Base-by-base conservation (phyloP, 1,140 invertebrate species). In the Apis cerana region DNA sequence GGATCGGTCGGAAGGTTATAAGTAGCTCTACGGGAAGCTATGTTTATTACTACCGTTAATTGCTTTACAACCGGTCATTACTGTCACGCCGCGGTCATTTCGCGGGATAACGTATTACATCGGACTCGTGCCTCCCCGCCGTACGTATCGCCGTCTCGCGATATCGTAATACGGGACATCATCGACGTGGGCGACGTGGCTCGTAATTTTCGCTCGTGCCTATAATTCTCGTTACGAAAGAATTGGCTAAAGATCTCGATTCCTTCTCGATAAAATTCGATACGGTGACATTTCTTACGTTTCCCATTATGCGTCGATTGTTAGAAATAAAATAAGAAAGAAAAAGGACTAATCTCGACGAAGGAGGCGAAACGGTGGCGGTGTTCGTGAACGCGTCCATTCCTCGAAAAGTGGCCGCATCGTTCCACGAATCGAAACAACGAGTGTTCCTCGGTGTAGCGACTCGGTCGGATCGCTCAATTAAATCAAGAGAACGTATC, bases 41-140 rank as follows among this genome's bases (percentile, higher is more conserved):
- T 85, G 86, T 89, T 89, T 88, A 89, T 88, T 84, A 83, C 87
- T 78, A 83, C 82, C 70, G 84, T 88, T 91, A 91, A 91, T 91
- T 91, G 85, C 88, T 87, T 90, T 87, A 85, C 80, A 84, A 64
- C 77, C 68, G 75, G 85, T 89, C 87, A 85, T 90, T 90, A 90
- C 84, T 88, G 86, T 90, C 84, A 80, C 69, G 84, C 50, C 72
- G 79, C 78, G 87, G 80, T 90, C 85, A 88, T 91, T 91, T 78
- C 89, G 78, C 84, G 83, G 84, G 83, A 89, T 91, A 90, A 91
- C 89, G 87, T 85, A 89, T 89, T 90, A 85, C 88, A 85, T 78
- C 48, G 81, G 56, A 33, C 69, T 84, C 76, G 61, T 59, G 77
- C 78, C 52, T 23, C 43, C 33, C 59, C 56, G 21, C 52, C 54